Evolutionary conservation across 2,888 invertebrate genomes (phyloP), one percentile per base, ranked within the genome.

Genomic region (Mythimna lalbum): DNA sequence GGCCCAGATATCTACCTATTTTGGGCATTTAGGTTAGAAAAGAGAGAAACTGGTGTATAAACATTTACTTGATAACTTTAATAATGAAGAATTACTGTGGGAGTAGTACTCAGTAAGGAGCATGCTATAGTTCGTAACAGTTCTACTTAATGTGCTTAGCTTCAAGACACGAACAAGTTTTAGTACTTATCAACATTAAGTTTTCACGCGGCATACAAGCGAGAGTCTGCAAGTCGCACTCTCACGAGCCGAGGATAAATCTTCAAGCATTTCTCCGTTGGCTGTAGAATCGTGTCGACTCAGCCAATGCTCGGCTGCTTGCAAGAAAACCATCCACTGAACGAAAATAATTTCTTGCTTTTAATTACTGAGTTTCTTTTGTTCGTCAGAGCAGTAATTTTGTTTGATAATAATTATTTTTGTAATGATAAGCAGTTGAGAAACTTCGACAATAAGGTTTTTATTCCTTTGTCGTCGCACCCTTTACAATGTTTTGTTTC

Each of bases 101-200:
- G 23, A 21, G 53, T 36, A 56, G 43, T 57, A 39, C 60, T 69
- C 56, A 50, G 50, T 72, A 39, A 60, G 39, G 27, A 73, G 59
- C 39, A 43, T 72, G 63, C 64, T 67, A n/a, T n/a, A 76, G 69
- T 71, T 66, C 33, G 67, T 60, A 73, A 62, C 63, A 62, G 66
- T 71, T 55, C 33, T 70, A 63, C 65, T 73, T 70, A 69, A 66
- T 76, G 68, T 72, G 70, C 73, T 78, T 60, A 78, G 76, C 73
- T 63, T 60, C 73, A 62, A 73, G 76, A 70, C 73, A 86, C 86
- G 86, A 88, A 89, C 89, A 90, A 92, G 91, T 91, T 92, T 92
- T 87, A 90, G 88, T 89, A 88, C 91, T 92, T 85, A 80, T 84
- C 75, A 84, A 83, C 90, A 90, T 93, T 92, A 93, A 92, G 90